These are phyloP conservation scores for Nicator chloris DNA, from an alignment of 2,113 vertebrate genomes.

Conservation along the genomic window DNA sequence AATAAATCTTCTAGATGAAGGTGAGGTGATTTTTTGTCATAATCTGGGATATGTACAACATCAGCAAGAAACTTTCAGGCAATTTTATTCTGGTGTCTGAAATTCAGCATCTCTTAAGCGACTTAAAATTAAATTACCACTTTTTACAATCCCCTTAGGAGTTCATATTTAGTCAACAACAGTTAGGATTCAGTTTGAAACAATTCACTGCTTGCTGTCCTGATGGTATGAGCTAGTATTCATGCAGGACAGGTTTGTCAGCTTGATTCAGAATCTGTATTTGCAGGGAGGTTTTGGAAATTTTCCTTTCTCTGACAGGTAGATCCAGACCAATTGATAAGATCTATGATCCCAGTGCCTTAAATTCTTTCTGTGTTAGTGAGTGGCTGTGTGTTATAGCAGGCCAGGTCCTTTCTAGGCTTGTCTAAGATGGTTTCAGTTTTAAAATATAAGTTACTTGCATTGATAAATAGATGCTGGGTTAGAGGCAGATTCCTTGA, in stretches of 20 bases:
- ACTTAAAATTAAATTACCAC: background rate
- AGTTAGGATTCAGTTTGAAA: background rate
- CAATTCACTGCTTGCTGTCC: background rate
- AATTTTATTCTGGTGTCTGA: background rate
- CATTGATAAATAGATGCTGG: background rate
- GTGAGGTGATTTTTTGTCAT: background rate
- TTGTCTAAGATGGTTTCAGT: background rate
- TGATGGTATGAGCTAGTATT: background rate
- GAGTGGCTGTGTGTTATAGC: background rate
- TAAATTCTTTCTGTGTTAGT: background rate
- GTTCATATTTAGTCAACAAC: background rate
- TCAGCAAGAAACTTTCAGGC: background rate
- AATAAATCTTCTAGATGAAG: conserved; percentile 44
- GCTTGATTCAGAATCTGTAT: background rate
- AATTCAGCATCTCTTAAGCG: background rate
- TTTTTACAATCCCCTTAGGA: background rate
- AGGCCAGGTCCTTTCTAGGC: background rate
- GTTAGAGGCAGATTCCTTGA: background rate
- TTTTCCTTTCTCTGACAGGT: background rate
- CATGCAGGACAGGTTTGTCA: background rate
- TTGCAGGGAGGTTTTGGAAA: background rate
- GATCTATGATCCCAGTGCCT: background rate
- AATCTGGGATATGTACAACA: conserved; percentile 3
- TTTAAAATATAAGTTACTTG: background rate
- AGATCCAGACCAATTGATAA: background rate